Percentiles rank a stretch among this genome's conserved stretches.
Evolutionary conservation across 2,797 vertebrate species (phyloP).

Genomic region (Acrocephalus scirpaceus): DNA sequence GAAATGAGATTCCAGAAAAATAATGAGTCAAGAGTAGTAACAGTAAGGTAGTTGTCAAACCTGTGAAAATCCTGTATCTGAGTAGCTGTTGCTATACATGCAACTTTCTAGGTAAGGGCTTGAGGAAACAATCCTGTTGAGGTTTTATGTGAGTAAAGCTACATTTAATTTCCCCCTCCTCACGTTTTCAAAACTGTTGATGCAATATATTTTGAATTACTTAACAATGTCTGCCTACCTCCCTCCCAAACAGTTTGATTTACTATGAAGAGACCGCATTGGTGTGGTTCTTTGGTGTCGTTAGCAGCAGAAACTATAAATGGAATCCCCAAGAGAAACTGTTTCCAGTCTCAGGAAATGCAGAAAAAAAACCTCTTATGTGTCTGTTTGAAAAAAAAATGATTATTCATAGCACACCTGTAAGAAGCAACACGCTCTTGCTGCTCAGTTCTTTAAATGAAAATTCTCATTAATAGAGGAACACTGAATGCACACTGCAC

Average conservation of each 20-base stretch:
- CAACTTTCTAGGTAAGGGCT: background rate
- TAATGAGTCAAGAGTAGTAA: background rate
- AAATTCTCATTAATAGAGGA: slow-evolving; percentile 37
- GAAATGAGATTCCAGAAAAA: background rate
- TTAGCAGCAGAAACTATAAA: slow-evolving; percentile 79
- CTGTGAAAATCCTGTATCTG: background rate
- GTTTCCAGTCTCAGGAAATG: slow-evolving; percentile 78
- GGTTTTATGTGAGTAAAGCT: background rate
- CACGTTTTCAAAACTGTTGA: slow-evolving; percentile 1
- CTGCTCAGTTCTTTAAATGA: slow-evolving; percentile 45
- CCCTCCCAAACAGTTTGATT: slow-evolving; percentile 74
- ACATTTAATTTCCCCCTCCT: background rate
- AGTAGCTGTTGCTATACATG: background rate
- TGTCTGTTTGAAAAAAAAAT: slow-evolving; percentile 46
- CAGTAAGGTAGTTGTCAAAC: background rate
- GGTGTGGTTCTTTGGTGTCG: slow-evolving; percentile 71
- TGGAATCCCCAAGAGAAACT: slow-evolving; percentile 77
- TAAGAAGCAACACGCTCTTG: background rate
- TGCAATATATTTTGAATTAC: slow-evolving; percentile 54
- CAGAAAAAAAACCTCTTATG: slow-evolving; percentile 39
- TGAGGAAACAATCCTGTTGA: background rate
- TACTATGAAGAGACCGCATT: slow-evolving; percentile 73
- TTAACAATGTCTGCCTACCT: slow-evolving; percentile 49
- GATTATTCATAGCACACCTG: slow-evolving; percentile 69
- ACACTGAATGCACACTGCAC: background rate